These are phyloP conservation scores for Nerophis lumbriciformis DNA, from an alignment of 2,113 vertebrate genomes.

Conservation along the genomic window DNA sequence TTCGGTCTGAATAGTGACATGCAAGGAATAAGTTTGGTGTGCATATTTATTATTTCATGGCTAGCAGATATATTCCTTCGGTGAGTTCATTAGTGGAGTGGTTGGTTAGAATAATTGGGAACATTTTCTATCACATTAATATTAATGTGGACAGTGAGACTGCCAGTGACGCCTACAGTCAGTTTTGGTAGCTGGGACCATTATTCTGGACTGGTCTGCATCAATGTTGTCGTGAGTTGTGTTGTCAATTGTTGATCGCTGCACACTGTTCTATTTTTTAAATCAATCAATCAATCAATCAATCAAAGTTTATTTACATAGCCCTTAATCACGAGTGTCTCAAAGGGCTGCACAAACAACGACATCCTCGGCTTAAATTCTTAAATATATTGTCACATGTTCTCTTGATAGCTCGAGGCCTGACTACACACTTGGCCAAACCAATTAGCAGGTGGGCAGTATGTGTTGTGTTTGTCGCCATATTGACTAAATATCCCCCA, in stretches of 20 bases:
- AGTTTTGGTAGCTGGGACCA: too few relatives aligned
- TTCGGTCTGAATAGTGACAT: conserved; percentile 10
- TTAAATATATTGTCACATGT: not conserved
- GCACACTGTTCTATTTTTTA: not conserved
- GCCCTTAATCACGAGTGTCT: too few relatives aligned
- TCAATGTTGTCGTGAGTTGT: too few relatives aligned
- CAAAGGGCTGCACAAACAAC: too few relatives aligned
- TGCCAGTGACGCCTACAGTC: not conserved
- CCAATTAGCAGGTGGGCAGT: conserved; percentile 29
- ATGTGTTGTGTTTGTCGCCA: conserved; percentile 21
- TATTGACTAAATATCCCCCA: not conserved
- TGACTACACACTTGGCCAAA: conserved; percentile 26
- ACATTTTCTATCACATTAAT: conserved; percentile 9
- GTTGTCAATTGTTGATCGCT: not conserved
- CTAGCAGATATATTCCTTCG: conserved; percentile 5
- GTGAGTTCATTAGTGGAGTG: conserved; percentile 3
- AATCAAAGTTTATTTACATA: too few relatives aligned
- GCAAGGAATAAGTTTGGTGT: conserved; percentile 3
- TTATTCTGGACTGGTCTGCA: too few relatives aligned
- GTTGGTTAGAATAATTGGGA: conserved; percentile 14
- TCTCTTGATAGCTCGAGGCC: conserved; percentile 20
- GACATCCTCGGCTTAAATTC: conserved; percentile 10
- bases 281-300: too few relatives aligned
- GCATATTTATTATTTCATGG: conserved; percentile 10
- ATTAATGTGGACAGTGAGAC: not conserved